phyloP scores from a whole-genome alignment of 2,113 vertebrate species.

The Toxotes chatareus region DNA sequence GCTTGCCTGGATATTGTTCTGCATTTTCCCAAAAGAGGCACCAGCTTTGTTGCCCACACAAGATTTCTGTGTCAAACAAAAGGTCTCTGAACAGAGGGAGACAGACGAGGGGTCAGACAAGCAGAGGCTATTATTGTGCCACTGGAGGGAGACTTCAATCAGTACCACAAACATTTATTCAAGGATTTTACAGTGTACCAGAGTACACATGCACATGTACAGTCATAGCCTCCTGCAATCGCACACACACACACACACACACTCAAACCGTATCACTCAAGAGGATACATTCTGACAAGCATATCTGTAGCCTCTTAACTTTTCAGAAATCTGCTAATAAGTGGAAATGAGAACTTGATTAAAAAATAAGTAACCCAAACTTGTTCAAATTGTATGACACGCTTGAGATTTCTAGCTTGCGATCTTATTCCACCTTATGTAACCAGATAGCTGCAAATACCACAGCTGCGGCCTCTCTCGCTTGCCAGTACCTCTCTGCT shows the following conservation, averaged over 20 bases:
- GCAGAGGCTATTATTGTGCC: constrained; percentile 46
- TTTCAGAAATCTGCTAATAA: constrained; percentile 65
- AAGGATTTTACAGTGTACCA: constrained; percentile 58
- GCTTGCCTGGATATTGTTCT: not conserved
- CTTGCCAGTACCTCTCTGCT: constrained; percentile 24
- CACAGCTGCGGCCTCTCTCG: not conserved
- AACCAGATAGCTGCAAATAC: constrained; percentile 5
- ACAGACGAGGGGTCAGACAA: constrained; percentile 22
- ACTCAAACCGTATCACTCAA: constrained; percentile 62
- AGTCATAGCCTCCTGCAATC: constrained; percentile 33
- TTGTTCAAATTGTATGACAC: constrained; percentile 50
- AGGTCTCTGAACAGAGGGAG: constrained; percentile 13
- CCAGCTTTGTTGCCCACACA: not conserved
- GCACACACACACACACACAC: constrained; percentile 4
- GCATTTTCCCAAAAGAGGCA: not conserved
- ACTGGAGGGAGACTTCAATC: constrained; percentile 44
- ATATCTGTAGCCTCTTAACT: constrained; percentile 67
- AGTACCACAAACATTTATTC: constrained; percentile 44
- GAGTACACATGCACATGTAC: constrained; percentile 39
- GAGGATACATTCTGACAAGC: constrained; percentile 76
- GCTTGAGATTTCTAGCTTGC: constrained; percentile 42
- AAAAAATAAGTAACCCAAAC: constrained; percentile 60
- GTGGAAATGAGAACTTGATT: constrained; percentile 73
- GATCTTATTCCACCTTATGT: constrained; percentile 33
- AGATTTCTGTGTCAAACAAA: constrained; percentile 27